phyloP scores from a whole-genome alignment of 2,113 vertebrate genomes.

The Chionodraco myersi region DNA sequence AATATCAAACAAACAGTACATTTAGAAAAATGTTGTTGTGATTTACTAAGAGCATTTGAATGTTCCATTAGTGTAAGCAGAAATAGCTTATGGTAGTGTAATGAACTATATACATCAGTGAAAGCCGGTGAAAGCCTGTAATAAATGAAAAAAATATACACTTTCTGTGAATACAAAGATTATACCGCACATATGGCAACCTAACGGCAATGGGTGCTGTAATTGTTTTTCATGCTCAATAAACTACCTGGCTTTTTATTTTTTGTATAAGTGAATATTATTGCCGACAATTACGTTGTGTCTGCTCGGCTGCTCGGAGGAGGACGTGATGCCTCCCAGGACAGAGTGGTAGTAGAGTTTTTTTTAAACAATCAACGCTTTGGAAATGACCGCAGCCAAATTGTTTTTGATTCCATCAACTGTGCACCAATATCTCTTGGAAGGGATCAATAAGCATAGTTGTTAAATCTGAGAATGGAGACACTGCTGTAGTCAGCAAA shows the following conservation, averaged over 20 bases:
- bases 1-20: constrained; percentile 32
- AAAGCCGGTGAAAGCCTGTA: constrained; percentile 33
- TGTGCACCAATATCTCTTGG: constrained; percentile 31
- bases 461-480: constrained; percentile 34
- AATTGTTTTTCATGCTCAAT: constrained; percentile 60
- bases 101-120: constrained; percentile 47
- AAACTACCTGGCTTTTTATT: constrained; percentile 26
- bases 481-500: constrained; percentile 30
- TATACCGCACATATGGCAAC: constrained; percentile 19
- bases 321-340: constrained; percentile 33
- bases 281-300: constrained; percentile 43
- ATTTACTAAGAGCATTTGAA: constrained; percentile 64
- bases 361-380: constrained; percentile 33
- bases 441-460: constrained; percentile 59
- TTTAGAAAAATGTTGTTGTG: constrained; percentile 46
- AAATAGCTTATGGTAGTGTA: constrained; percentile 51
- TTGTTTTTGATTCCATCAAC: constrained; percentile 42
- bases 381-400: constrained; percentile 31
- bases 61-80: constrained; percentile 57
- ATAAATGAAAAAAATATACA: constrained; percentile 58
- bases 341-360: constrained; percentile 13
- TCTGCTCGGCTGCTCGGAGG: constrained; percentile 21
- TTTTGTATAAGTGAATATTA: constrained; percentile 50
- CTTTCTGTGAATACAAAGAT: constrained; percentile 51
- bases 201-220: constrained; percentile 6